phyloP scores from a whole-genome alignment of 1,140 invertebrate species.

The Doryteuthis pealeii region DNA sequence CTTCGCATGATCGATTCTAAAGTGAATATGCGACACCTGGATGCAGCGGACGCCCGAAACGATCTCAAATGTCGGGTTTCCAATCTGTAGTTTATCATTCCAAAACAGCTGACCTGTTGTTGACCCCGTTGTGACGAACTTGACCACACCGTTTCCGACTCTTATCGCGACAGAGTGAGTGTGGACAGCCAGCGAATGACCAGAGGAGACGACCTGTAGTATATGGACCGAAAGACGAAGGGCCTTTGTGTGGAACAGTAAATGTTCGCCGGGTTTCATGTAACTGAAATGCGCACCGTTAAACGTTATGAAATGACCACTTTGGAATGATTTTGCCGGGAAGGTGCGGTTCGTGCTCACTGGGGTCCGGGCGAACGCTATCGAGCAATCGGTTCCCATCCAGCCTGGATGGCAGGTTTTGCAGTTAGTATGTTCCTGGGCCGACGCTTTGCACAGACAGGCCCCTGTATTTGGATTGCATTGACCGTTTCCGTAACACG shows the following conservation, averaged over 20 bases:
- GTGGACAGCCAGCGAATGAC: not conserved
- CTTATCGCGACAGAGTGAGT: conserved; percentile 15
- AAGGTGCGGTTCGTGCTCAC: not conserved
- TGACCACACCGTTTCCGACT: not conserved
- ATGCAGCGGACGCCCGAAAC: conserved; percentile 3
- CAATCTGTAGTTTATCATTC: conserved; percentile 2
- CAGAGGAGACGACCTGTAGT: conserved; percentile 8
- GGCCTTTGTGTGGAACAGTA: conserved; percentile 21
- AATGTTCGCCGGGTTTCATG: conserved; percentile 29
- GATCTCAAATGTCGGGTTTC: conserved; percentile 12
- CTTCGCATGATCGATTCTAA: conserved; percentile 14
- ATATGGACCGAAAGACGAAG: conserved; percentile 13
- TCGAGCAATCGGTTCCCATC: conserved; percentile 35
- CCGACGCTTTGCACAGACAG: conserved; percentile 27
- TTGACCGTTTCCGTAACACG: conserved; percentile 34
- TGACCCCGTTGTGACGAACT: not conserved
- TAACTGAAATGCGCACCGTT: conserved; percentile 34
- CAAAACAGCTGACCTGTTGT: conserved; percentile 7
- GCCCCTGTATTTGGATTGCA: conserved; percentile 28
- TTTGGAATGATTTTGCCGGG: conserved; percentile 20
- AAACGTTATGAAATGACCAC: conserved; percentile 32
- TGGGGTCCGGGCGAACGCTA: conserved; percentile 22
- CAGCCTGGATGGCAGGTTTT: conserved; percentile 26
- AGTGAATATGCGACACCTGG: conserved; percentile 1
- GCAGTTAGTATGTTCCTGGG: conserved; percentile 25